Evolutionary conservation across 2,888 invertebrate genomes (phyloP), one percentile per base, ranked within the genome.

Genomic region (Caenorhabditis zanzibari): DNA sequence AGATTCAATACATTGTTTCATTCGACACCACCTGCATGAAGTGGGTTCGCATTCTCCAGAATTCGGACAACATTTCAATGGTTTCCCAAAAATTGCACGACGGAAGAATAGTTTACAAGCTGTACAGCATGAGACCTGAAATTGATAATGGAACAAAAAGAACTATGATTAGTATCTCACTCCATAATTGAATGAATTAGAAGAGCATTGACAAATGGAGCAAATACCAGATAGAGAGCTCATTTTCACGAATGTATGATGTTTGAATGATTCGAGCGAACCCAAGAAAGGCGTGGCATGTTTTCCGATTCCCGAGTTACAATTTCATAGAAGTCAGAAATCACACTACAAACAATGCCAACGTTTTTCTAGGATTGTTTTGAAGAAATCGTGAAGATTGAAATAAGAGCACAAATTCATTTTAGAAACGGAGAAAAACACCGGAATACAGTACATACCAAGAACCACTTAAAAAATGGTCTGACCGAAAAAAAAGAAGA

Each of bases 361-460:
- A 7, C 32, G 32, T 32, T 32, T 7, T 6, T 4, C 7, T 32
- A 4, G 5, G 10, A 38, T 38, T 38, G 38, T 10, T 32, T 32
- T 32, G 38, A 12, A 10, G 38, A 38, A 6, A 38, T n/a, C n/a
- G n/a, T 32, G 32, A 38, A 38, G 12, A 12, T 10, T 38, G 38
- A 38, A 6, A 26, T 54, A 58, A 47, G 47, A 47, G 66, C 52
- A 14, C 28, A 49, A 49, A 35, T 66, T 66, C 35, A 66, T 66
- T 66, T 66, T n/a, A 22, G 28, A 66, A 52, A 66, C 52, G 47
- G 47, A 44, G 47, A 52, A 24, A 35, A 44, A 47, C 49, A 66
- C 66, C 66, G 49, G 66, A 66, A 26, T 19, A 35, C 32, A 35
- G n/a, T 59, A 61, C 63, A 63, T 58, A n/a, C 4, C 24, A 24